Conservation (phyloP, 2,888 invertebrate genomes). For the Trichogramma evanescens region DNA sequence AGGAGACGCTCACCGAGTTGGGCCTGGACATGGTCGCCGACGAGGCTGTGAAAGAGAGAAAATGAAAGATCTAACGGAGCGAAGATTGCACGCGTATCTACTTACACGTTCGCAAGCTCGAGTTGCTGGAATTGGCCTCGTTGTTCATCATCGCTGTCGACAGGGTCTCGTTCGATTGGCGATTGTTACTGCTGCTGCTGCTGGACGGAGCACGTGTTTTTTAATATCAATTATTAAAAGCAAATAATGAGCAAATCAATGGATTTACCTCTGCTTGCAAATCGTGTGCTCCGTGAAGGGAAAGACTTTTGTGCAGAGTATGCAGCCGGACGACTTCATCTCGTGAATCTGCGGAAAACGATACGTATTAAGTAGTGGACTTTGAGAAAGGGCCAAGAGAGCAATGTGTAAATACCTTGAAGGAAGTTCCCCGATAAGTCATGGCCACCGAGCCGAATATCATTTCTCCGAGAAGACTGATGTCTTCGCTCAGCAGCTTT, state of each 20-base stretch:
- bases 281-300: slow-evolving; percentile 38
- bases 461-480: slow-evolving; percentile 78
- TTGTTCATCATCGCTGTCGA: slow-evolving; percentile 30
- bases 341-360: slow-evolving; percentile 45
- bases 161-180: slow-evolving; percentile 33
- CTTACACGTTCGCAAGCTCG: slow-evolving; percentile 29
- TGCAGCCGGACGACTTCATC: slow-evolving; percentile 47
- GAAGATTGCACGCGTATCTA: neutral
- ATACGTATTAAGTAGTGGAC: neutral
- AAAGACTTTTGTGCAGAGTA: slow-evolving; percentile 46
- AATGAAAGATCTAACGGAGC: neutral
- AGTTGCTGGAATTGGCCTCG: slow-evolving; percentile 35
- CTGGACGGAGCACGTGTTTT: neutral
- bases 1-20: slow-evolving; percentile 39
- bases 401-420: slow-evolving; percentile 58
- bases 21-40: slow-evolving; percentile 32
- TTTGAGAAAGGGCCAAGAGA: neutral
- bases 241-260: too few species aligned
- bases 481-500: slow-evolving; percentile 50
- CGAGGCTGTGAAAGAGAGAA: neutral
- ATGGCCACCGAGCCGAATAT: slow-evolving; percentile 86
- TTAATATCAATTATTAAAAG: neutral
- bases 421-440: slow-evolving; percentile 78
- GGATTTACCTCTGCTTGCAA: slow-evolving; percentile 33
- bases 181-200: slow-evolving; percentile 27